phyloP scores from a whole-genome alignment of 2,113 vertebrate genomes.

The Alethe castanea region DNA sequence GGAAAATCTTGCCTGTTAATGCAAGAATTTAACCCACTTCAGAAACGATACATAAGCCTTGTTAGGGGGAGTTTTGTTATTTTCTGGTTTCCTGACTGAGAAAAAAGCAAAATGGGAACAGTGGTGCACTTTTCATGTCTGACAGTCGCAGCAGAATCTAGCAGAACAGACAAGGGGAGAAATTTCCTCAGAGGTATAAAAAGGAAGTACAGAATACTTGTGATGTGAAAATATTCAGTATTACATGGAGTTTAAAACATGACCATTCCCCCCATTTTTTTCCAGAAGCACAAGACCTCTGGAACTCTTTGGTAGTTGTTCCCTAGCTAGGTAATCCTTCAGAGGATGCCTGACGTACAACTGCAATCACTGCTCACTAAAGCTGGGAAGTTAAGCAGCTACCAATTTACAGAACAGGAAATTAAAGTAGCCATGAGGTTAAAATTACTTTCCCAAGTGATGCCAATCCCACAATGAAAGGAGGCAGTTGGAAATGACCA shows the following conservation, averaged over 20 bases:
- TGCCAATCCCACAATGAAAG: slow-evolving; percentile 44
- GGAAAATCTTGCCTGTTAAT: not conserved
- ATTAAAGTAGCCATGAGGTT: slow-evolving; percentile 40
- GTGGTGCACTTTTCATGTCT: not conserved
- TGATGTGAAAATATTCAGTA: not conserved
- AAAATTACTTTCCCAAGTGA: slow-evolving; percentile 18
- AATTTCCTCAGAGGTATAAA: not conserved
- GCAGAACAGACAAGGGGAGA: not conserved
- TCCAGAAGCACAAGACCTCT: not conserved
- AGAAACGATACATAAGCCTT: not conserved
- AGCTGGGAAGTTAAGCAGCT: slow-evolving; percentile 16
- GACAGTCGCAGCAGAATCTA: not conserved
- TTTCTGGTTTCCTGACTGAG: not conserved
- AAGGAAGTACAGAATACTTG: not conserved
- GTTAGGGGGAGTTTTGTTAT: not conserved
- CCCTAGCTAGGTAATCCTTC: not conserved
- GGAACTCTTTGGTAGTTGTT: not conserved
- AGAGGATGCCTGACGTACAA: not conserved
- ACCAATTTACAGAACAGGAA: slow-evolving; percentile 45
- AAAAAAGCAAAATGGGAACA: not conserved
- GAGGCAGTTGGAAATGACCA: not conserved
- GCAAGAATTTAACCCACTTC: not conserved
- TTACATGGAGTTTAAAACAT: not conserved
- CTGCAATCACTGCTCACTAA: not conserved
- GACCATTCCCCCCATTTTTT: rapidly evolving